Evolutionary conservation across 2,888 invertebrate genomes (phyloP), one percentile per base, ranked within the genome.

Genomic region (Cheiracanthium punctorium): DNA sequence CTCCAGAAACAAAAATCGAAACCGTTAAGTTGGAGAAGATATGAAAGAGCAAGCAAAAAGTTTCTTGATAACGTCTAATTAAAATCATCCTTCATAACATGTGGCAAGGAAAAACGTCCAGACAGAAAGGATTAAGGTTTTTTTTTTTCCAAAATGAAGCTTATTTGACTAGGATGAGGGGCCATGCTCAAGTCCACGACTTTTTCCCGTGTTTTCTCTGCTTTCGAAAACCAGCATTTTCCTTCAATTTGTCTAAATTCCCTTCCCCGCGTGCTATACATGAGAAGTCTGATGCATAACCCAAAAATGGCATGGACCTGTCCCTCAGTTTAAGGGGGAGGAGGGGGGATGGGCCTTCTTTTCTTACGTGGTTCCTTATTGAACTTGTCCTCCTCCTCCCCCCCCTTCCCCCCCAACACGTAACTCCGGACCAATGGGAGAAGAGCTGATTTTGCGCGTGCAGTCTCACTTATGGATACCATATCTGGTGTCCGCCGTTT

Each of bases 401-500:
- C n/a, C 71, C 30, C 65, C 48, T 73, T 73, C 72, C 41, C 33
- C 72, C 29, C 20, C 32, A 75, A 69, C 77, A 70, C 41, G 75
- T 58, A 28, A 41, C 58, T 82, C 41, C 33, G 24, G 33, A 33
- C 84, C 84, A 85, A 85, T 85, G 43, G 64, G 84, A 79, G 24
- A 20, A 8, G 41, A 74, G 79, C 74, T 85, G 79, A 85, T 74
- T 84, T 85, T 85, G 84, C 69, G 58, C 58, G 41, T 32, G 52
- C 73, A 12, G 58, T 79, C 74, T 85, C 84, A 73, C 79, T 79
- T 85, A 80, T 80, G 79, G 84, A 85, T 73, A 67, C 74, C 84
- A 79, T 85, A 85, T 85, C 84, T 79, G 84, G 84, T 80, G 79
- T 79, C 84, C 69, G 30, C 58, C 73, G 84, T 74, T 85, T 85